Evolutionary conservation across 2,797 vertebrate species (phyloP).

Genomic region (Mionectes olivaceus): DNA sequence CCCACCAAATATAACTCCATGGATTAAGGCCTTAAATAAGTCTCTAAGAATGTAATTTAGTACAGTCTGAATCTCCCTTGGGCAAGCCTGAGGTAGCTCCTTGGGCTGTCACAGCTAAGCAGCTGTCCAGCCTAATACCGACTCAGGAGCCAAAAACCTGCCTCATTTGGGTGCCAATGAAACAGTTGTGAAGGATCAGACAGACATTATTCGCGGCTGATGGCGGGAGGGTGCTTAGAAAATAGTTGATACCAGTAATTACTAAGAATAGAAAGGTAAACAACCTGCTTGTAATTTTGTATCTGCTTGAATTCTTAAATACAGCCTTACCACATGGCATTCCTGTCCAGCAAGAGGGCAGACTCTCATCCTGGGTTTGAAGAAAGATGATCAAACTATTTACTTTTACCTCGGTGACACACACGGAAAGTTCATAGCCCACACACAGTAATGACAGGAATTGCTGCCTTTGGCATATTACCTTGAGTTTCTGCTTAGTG

Average conservation of each 20-base stretch:
- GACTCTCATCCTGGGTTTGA: background rate
- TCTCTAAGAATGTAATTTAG: slow-evolving; percentile 41
- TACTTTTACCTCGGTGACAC: slow-evolving; percentile 1
- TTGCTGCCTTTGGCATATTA: background rate
- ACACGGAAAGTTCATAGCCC: background rate
- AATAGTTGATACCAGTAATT: slow-evolving; percentile 2
- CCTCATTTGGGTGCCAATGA: slow-evolving; percentile 1
- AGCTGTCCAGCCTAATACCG: slow-evolving; percentile 48
- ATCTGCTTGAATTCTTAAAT: background rate
- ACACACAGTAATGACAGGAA: background rate
- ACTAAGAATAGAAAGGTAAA: slow-evolving; percentile 48
- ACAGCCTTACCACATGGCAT: background rate
- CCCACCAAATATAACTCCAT: slow-evolving; percentile 50
- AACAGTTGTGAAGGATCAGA: slow-evolving; percentile 52
- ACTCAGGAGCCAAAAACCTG: slow-evolving; percentile 39
- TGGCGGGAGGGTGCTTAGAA: background rate
- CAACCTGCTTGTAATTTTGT: background rate
- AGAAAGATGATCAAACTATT: background rate
- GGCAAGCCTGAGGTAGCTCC: slow-evolving; percentile 44
- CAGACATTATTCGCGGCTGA: background rate
- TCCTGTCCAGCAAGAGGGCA: background rate
- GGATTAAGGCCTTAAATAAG: slow-evolving; percentile 50
- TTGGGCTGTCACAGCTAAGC: slow-evolving; percentile 15
- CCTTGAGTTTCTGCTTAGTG: background rate
- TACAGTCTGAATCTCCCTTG: slow-evolving; percentile 19